A percentile compares a stretch with the other conserved stretches of the same genome.
These are phyloP conservation scores for Thomomys bottae DNA, from an alignment of 2,113 vertebrate genomes.

Conservation along the genomic window DNA sequence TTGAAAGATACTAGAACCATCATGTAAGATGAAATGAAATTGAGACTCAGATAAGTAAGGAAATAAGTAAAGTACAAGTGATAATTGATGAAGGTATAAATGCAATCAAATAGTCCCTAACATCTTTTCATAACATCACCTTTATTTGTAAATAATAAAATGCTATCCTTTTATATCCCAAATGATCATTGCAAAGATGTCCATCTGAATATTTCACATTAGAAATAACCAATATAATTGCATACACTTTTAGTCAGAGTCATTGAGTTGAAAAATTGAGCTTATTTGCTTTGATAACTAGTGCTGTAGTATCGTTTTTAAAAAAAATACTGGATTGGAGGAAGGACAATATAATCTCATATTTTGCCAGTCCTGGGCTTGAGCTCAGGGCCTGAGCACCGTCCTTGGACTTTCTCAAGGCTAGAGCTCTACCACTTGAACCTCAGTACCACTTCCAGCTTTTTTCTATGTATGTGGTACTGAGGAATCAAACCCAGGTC, in stretches of 20 bases:
- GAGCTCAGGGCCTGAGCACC: no score
- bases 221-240: conserved; percentile 10
- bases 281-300: no score
- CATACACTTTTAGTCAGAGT: conserved; percentile 32
- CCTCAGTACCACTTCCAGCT: no score
- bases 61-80: not conserved
- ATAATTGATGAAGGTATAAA: conserved; percentile 14
- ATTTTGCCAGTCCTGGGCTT: no score
- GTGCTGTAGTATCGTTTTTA: no score
- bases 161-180: not conserved
- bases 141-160: conserved; percentile 49
- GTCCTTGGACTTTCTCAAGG: no score
- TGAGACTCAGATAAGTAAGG: conserved; percentile 23
- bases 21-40: conserved; percentile 16
- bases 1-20: conserved; percentile 5
- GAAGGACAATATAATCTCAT: no score
- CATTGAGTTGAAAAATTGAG: not conserved
- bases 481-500: no score
- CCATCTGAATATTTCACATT: conserved; percentile 35
- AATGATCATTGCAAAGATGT: not conserved
- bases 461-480: no score
- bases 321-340: no score
- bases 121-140: not conserved
- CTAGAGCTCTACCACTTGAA: no score
- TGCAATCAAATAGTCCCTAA: conserved; percentile 3